phyloP scores from a whole-genome alignment of 2,888 invertebrate species.

The Drosophila hamatofila region DNA sequence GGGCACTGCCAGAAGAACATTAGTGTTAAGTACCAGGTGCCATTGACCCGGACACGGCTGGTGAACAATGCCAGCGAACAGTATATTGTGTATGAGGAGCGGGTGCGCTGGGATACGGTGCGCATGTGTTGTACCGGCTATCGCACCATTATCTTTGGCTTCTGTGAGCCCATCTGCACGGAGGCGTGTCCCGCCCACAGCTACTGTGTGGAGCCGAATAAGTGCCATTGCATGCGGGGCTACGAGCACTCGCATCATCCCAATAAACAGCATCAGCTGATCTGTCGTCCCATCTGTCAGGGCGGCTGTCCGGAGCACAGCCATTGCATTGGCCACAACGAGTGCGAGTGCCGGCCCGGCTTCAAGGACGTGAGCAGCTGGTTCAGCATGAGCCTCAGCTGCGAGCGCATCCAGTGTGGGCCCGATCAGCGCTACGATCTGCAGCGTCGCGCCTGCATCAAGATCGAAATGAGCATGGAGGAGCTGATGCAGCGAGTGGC shows the following conservation, averaged over 20 bases:
- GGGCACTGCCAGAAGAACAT: slow-evolving; percentile 81
- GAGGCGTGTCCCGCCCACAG: slow-evolving; percentile 83
- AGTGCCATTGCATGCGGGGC: slow-evolving; percentile 78
- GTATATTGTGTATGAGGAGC: slow-evolving; percentile 78
- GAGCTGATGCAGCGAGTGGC: slow-evolving; percentile 81
- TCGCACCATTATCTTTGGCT: slow-evolving; percentile 78
- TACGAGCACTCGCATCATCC: slow-evolving; percentile 79
- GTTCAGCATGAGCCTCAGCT: slow-evolving; percentile 66
- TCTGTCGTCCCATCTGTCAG: slow-evolving; percentile 80
- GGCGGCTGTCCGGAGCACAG: slow-evolving; percentile 82
- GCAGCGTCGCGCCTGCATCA: slow-evolving; percentile 64
- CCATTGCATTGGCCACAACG: slow-evolving; percentile 80
- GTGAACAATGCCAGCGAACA: slow-evolving; percentile 32
- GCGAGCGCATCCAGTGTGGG: slow-evolving; percentile 78
- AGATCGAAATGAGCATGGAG: slow-evolving; percentile 81
- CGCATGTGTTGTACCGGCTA: slow-evolving; percentile 79
- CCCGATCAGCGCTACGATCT: slow-evolving; percentile 78
- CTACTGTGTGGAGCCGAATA: slow-evolving; percentile 76
- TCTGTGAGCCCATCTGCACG: slow-evolving; percentile 83
- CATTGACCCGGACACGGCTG: slow-evolving; percentile 62
- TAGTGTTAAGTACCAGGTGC: slow-evolving; percentile 81
- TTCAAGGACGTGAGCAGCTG: slow-evolving; percentile 72
- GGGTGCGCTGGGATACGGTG: slow-evolving; percentile 74
- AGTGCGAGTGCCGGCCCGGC: slow-evolving; percentile 85
- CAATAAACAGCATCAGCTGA: slow-evolving; percentile 68